phyloP scores from a whole-genome alignment of 1,140 invertebrate species.

The Trypoxylus dichotomus region DNA sequence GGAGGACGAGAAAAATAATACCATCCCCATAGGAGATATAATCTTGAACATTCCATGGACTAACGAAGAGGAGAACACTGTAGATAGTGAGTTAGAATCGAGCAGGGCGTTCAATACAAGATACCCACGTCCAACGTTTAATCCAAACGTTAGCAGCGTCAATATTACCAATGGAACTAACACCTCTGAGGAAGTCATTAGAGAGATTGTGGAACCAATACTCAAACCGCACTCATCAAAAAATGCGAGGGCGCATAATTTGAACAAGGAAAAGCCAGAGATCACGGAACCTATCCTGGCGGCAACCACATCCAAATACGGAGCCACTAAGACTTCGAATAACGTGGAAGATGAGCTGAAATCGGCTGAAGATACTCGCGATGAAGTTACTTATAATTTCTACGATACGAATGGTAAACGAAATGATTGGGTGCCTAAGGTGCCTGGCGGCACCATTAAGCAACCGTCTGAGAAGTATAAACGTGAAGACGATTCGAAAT shows the following conservation, averaged over 20 bases:
- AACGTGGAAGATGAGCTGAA: slow-evolving; percentile 22
- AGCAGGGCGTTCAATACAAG: slow-evolving; percentile 65
- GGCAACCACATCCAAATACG: slow-evolving; percentile 59
- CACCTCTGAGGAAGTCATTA: slow-evolving; percentile 33
- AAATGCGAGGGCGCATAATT: slow-evolving; percentile 55
- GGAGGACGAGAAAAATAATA: neutral
- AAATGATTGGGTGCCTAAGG: slow-evolving; percentile 40
- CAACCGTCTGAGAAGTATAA: slow-evolving; percentile 44
- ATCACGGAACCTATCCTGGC: slow-evolving; percentile 73
- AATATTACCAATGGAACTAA: neutral
- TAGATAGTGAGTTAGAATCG: slow-evolving; percentile 56
- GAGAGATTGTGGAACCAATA: slow-evolving; percentile 57
- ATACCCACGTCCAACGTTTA: slow-evolving; percentile 54
- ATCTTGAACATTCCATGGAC: slow-evolving; percentile 53
- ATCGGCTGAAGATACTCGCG: neutral
- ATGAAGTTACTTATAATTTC: slow-evolving; percentile 43
- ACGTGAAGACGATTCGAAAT: slow-evolving; percentile 42
- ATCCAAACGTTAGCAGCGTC: neutral
- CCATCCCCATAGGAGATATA: neutral
- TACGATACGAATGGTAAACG: slow-evolving; percentile 39
- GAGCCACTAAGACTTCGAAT: slow-evolving; percentile 32
- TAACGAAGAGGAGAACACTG: slow-evolving; percentile 55
- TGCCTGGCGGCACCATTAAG: slow-evolving; percentile 40
- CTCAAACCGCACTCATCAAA: slow-evolving; percentile 55
- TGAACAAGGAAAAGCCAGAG: slow-evolving; percentile 58